Conservation (phyloP, 2,888 invertebrate species). For the Tachina fera region DNA sequence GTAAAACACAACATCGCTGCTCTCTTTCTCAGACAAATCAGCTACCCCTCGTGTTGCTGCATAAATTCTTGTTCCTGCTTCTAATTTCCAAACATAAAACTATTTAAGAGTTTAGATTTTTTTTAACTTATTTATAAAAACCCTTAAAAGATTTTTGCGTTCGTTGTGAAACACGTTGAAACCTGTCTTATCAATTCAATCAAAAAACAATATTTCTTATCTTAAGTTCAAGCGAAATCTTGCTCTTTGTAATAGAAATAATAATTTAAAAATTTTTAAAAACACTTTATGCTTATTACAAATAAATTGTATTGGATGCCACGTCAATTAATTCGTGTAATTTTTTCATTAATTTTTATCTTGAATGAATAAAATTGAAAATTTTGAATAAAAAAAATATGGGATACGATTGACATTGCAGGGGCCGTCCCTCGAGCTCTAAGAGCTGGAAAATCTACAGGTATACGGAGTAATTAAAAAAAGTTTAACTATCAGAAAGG, state of each 20-base stretch:
- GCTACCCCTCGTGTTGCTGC: conserved; percentile 40
- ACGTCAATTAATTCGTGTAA: too few relatives aligned
- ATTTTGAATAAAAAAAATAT: too few relatives aligned
- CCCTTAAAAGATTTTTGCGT: conserved; percentile 4
- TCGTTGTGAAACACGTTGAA: conserved; percentile 59
- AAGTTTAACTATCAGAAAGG: too few relatives aligned
- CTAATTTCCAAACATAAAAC: conserved; percentile 25
- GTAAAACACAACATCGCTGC: background rate
- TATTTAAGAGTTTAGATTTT: conserved; percentile 34
- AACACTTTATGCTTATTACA: background rate
- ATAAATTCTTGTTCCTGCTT: conserved; percentile 25
- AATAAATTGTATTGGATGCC: background rate
- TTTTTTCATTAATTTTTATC: too few relatives aligned
- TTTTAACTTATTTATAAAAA: background rate
- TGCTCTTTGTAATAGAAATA: background rate
- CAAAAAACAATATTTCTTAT: conserved; percentile 3
- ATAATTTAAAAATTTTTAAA: conserved; percentile 5
- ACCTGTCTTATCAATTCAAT: conserved; percentile 67
- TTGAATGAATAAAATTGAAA: too few relatives aligned
- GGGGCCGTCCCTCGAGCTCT: too few relatives aligned
- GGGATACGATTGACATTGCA: too few relatives aligned
- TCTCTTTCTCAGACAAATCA: background rate
- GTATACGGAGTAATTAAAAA: too few relatives aligned
- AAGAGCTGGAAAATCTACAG: too few relatives aligned
- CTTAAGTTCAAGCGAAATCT: conserved; percentile 5